phyloP scores from a whole-genome alignment of 1,140 invertebrate genomes.

The Battus philenor region DNA sequence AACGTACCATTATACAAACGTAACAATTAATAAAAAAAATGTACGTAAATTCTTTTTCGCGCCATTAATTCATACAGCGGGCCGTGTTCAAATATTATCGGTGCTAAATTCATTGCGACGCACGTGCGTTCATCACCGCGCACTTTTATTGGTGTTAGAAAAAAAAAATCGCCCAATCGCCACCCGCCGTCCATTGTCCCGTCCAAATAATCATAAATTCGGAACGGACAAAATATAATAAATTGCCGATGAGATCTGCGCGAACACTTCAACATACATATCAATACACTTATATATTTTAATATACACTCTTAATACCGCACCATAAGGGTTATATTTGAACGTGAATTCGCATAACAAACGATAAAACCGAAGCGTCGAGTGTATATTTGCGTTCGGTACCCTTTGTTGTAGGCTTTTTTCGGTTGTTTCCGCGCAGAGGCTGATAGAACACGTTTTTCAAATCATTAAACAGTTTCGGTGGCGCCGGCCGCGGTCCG shows the following conservation, averaged over 20 bases:
- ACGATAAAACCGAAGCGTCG: slow-evolving; percentile 27
- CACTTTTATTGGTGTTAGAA: slow-evolving; percentile 67
- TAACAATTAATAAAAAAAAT: too few species aligned
- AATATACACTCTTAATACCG: slow-evolving; percentile 15
- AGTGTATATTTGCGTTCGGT: slow-evolving; percentile 69
- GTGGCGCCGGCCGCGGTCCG: slow-evolving; percentile 51
- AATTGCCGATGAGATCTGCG: slow-evolving; percentile 74
- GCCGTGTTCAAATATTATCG: slow-evolving; percentile 6
- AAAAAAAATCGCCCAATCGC: slow-evolving; percentile 61
- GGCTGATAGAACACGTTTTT: slow-evolving; percentile 75
- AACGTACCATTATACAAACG: too few species aligned
- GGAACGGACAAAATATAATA: slow-evolving; percentile 74
- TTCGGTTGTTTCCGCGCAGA: slow-evolving; percentile 72
- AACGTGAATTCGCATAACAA: not conserved
- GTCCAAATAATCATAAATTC: slow-evolving; percentile 74
- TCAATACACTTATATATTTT: slow-evolving; percentile 6
- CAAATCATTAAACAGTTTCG: slow-evolving; percentile 75
- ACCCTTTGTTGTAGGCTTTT: slow-evolving; percentile 73
- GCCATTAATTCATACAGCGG: not conserved
- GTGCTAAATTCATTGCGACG: not conserved
- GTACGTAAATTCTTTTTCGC: too few species aligned
- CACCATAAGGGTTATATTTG: slow-evolving; percentile 27
- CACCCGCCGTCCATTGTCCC: slow-evolving; percentile 49
- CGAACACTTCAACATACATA: slow-evolving; percentile 50
- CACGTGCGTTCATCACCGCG: slow-evolving; percentile 34